phyloP scores from a whole-genome alignment of 2,888 invertebrate genomes.

The Harpalus rufipes region DNA sequence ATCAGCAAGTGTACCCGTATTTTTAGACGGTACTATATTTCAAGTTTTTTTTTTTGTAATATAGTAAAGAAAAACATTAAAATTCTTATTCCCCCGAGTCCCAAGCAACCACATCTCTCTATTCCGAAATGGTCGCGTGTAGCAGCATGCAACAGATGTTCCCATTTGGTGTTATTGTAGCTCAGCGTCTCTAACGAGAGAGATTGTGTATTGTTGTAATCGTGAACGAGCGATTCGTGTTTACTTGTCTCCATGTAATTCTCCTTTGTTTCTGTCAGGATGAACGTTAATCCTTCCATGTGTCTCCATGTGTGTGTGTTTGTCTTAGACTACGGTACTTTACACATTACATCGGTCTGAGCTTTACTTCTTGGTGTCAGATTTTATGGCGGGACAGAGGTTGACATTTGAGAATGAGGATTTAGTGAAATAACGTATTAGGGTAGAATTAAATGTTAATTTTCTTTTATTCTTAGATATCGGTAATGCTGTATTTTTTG shows the following conservation, averaged over 20 bases:
- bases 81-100: not conserved
- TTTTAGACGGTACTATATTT: too few relatives aligned
- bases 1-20: too few relatives aligned
- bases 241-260: not conserved
- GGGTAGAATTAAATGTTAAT: too few relatives aligned
- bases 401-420: too few relatives aligned
- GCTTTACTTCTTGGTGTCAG: too few relatives aligned
- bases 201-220: conserved; percentile 44
- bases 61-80: not conserved
- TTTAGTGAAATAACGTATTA: too few relatives aligned
- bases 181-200: not conserved
- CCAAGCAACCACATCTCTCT: not conserved
- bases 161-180: conserved; percentile 49
- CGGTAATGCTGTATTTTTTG: too few relatives aligned
- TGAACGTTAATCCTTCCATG: not conserved
- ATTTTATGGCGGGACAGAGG: too few relatives aligned
- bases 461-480: too few relatives aligned
- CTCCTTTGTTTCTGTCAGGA: conserved; percentile 5
- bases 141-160: conserved; percentile 12
- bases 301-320: not conserved
- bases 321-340: not conserved
- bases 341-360: too few relatives aligned
- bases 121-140: not conserved
- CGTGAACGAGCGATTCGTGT: conserved; percentile 20
- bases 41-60: too few relatives aligned